phyloP scores from a whole-genome alignment of 2,797 vertebrate genomes.

The Coccyzus lansbergi region DNA sequence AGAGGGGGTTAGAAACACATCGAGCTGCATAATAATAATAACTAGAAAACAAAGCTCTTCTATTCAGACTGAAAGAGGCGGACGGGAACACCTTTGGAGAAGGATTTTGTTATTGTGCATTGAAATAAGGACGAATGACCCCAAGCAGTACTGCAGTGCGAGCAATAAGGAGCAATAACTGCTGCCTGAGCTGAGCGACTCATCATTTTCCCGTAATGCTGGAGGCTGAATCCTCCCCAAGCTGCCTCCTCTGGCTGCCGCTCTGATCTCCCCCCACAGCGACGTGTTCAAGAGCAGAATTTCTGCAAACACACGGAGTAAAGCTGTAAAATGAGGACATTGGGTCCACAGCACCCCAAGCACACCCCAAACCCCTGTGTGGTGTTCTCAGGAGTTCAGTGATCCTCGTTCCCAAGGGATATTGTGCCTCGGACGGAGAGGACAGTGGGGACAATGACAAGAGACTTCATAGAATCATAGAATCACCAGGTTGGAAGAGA shows the following conservation, averaged over 20 bases:
- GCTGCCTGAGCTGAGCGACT: not conserved
- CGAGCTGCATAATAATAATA: not conserved
- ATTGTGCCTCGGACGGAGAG: not conserved
- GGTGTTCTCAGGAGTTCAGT: fast-evolving
- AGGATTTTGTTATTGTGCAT: not conserved
- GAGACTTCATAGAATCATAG: too few species aligned
- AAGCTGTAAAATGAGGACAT: not conserved
- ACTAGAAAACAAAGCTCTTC: not conserved
- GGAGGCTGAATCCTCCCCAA: fast-evolving
- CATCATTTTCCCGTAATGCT: fast-evolving
- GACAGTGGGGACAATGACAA: fast-evolving
- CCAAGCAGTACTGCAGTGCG: not conserved
- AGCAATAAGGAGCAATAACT: not conserved
- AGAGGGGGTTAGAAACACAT: constrained; percentile 37
- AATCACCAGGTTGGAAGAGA: too few species aligned
- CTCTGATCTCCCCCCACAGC: not conserved
- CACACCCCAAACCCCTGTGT: fast-evolving
- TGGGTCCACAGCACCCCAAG: too few species aligned
- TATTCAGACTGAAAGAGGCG: not conserved
- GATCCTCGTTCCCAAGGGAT: not conserved
- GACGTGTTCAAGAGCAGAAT: fast-evolving
- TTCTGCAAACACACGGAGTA: not conserved
- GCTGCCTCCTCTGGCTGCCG: fast-evolving
- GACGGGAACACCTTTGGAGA: not conserved
- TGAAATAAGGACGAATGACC: not conserved